A percentile compares a stretch with the other conserved stretches of the same genome.
Conservation (phyloP, 2,888 invertebrate genomes). For the Hemistola chrysoprasaria region DNA sequence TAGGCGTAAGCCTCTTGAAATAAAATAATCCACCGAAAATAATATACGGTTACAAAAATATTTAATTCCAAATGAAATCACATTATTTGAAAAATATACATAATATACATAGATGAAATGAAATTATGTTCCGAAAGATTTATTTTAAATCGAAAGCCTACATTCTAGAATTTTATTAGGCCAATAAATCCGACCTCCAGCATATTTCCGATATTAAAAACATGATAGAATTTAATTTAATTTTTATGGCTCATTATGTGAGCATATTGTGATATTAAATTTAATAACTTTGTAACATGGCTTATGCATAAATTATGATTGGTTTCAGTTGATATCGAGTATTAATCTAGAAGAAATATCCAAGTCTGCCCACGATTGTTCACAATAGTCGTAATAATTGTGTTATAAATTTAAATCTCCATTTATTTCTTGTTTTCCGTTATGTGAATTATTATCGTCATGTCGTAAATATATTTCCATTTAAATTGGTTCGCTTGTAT, state of each 20-base stretch:
- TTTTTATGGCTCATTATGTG: slow-evolving; percentile 17
- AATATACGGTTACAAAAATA: too few species aligned
- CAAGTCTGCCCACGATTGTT: slow-evolving; percentile 19
- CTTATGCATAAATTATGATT: slow-evolving; percentile 23
- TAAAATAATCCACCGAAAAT: too few species aligned
- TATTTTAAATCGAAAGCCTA: too few species aligned
- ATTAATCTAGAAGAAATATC: slow-evolving; percentile 11
- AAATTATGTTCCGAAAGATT: too few species aligned
- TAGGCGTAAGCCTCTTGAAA: too few species aligned
- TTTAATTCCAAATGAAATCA: too few species aligned
- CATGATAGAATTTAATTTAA: slow-evolving; percentile 13
- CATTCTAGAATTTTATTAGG: too few species aligned
- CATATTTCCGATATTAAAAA: neutral
- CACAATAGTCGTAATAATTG: slow-evolving; percentile 16
- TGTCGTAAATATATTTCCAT: slow-evolving; percentile 36
- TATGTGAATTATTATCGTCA: slow-evolving; percentile 23
- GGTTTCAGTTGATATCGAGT: slow-evolving; percentile 9
- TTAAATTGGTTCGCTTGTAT: slow-evolving; percentile 36
- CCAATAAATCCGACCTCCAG: too few species aligned
- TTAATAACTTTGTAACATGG: slow-evolving; percentile 9
- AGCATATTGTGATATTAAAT: slow-evolving; percentile 12
- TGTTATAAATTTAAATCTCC: slow-evolving; percentile 25
- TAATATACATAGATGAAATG: too few species aligned
- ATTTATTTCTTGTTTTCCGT: slow-evolving; percentile 27
- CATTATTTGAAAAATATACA: too few species aligned